Base-by-base conservation (phyloP, 2,888 invertebrate species). In the Crioceris asparagi region DNA sequence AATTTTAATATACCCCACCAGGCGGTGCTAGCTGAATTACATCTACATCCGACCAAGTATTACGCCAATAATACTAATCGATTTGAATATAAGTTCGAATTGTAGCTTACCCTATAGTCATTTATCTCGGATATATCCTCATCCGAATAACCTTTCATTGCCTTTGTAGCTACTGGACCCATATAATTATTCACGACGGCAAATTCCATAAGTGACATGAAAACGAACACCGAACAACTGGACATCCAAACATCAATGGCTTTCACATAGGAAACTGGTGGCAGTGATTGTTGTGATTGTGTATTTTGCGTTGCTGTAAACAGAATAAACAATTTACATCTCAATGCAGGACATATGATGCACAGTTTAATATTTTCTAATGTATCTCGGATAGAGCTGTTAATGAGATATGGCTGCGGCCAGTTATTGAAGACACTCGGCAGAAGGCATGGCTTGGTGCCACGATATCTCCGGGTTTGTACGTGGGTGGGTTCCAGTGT, bases 221-320 rank as follows among this genome's bases (percentile, higher is more conserved):
- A 88, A n/a, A 90, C 88, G 62, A 88, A 90, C 11, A 90, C 84
- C 2, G 88, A 87, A 60, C 87, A 90, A 1, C 85, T 86, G 0
- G 86, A 88, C 88, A 87, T 90, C 86, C 86, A 90, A 0, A 87
- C 83, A 59, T 90, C 91, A 35, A 91, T 88, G 0, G 90, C 90
- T 65, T 91, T 91, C 1, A 91, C 87, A 62, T 91, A 91, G 0
- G 90, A 90, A 0, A 91, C 91, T 0, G 90, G 87, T 0, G 90
- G 91, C 47, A 91, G 67, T 11, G 81, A 84, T 54, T 88, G 83
- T 57, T 90, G 88, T 0, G 90, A 88, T 57, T 90, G 90, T 0
- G 90, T 88, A 62, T 88, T 90, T 69, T 91, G 91, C 14, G 90
- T 91, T 10, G 90, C 90, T 83, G 63, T 45, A 55, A 55, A 39